phyloP scores from a whole-genome alignment of 2,888 invertebrate genomes.

The Itoplectis maculator region DNA sequence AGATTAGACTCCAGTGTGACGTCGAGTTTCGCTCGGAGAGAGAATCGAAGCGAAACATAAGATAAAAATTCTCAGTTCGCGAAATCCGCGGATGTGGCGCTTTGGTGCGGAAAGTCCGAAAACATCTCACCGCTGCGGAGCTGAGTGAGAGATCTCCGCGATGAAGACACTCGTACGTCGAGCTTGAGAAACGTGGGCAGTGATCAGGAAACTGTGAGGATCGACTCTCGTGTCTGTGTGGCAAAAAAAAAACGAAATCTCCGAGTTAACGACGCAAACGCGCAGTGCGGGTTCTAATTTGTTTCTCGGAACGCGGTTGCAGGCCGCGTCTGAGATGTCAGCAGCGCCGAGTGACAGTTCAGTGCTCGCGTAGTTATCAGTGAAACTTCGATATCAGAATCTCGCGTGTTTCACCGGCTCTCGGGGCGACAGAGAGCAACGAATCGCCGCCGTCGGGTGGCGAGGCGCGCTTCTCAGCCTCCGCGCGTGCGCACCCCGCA shows the following conservation, averaged over 20 bases:
- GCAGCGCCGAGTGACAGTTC: conserved; percentile 43
- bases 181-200: background rate
- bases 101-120: conserved; percentile 14
- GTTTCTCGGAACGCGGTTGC: no score
- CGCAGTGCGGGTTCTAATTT: conserved; percentile 7
- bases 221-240: no score
- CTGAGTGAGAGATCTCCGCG: background rate
- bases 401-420: no score
- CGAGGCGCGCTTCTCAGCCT: background rate
- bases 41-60: no score
- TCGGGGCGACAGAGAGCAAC: background rate
- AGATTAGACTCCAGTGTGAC: conserved; percentile 13
- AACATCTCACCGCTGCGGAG: background rate
- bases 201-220: no score
- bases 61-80: background rate
- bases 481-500: no score
- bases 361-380: conserved; percentile 41
- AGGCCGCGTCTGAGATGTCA: conserved; percentile 55
- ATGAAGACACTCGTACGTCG: background rate
- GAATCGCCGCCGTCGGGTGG: conserved; percentile 38
- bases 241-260: no score
- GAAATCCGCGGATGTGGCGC: conserved; percentile 35
- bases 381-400: no score
- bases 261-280: background rate
- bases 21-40: background rate